These are phyloP conservation scores for Enteromius unitaeniatus DNA, from an alignment of 2,797 vertebrate genomes.

Conservation along the genomic window DNA sequence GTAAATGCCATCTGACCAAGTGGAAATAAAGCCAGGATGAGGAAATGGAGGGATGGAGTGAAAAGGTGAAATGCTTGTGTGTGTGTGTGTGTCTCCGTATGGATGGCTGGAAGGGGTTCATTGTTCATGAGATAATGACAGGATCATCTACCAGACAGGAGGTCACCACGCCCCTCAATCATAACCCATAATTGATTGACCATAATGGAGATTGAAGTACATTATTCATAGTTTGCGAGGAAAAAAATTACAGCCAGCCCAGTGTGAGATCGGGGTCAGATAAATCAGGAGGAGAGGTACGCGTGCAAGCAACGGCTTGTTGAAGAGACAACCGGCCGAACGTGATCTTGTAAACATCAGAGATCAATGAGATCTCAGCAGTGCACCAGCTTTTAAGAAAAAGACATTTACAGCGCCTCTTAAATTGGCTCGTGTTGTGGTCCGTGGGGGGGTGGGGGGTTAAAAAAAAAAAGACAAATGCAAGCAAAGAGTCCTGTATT, in stretches of 20 bases:
- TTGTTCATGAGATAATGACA: slow-evolving; percentile 59
- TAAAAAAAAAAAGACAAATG: slow-evolving; percentile 56
- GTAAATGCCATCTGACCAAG: slow-evolving; percentile 37
- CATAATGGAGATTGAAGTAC: slow-evolving; percentile 56
- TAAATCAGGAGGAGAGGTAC: slow-evolving; percentile 58
- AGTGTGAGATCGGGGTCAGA: slow-evolving; percentile 63
- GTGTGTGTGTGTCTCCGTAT: not conserved
- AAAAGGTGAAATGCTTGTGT: slow-evolving; percentile 10
- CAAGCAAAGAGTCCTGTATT: slow-evolving; percentile 61
- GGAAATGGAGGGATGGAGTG: slow-evolving; percentile 31
- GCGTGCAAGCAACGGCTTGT: slow-evolving; percentile 48
- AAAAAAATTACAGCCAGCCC: slow-evolving; percentile 42
- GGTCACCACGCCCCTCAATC: slow-evolving; percentile 55
- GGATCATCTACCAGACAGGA: slow-evolving; percentile 55
- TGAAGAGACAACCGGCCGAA: slow-evolving; percentile 52
- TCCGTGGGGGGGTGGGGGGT: not conserved
- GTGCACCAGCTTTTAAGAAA: slow-evolving; percentile 61
- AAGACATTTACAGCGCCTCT: slow-evolving; percentile 61
- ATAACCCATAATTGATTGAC: slow-evolving; percentile 59
- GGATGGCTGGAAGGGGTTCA: slow-evolving; percentile 28
- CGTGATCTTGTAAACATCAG: slow-evolving; percentile 59
- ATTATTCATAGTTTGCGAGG: slow-evolving; percentile 60
- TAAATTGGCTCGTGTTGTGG: slow-evolving; percentile 59
- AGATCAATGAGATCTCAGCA: slow-evolving; percentile 60
- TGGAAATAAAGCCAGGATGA: slow-evolving; percentile 12